A percentile compares a stretch with the other conserved stretches of the same genome.
Conservation (phyloP, 2,113 vertebrate species). For the Macquaria ambigua region DNA sequence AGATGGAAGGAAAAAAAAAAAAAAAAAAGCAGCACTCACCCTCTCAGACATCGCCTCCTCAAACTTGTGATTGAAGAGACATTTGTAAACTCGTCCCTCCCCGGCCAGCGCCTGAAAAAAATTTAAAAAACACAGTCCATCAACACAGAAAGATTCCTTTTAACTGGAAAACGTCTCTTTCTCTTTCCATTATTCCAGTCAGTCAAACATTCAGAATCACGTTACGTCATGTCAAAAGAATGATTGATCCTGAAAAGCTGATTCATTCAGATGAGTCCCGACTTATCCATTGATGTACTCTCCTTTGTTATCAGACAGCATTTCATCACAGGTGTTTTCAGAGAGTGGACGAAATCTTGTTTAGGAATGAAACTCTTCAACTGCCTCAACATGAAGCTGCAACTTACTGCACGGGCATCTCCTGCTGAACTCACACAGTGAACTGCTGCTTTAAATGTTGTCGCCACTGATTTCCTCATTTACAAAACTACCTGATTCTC, state of each 20-base stretch:
- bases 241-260: too few relatives aligned
- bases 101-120: conserved; percentile 91
- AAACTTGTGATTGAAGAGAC: conserved; percentile 98
- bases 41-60: conserved; percentile 96
- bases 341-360: not conserved
- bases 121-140: not conserved
- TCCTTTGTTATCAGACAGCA: not conserved
- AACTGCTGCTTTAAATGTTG: not conserved
- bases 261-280: too few relatives aligned
- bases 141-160: not conserved
- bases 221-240: not conserved
- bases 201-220: not conserved
- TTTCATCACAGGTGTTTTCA: not conserved
- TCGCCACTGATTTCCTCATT: not conserved
- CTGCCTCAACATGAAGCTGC: not conserved
- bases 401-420: too few relatives aligned
- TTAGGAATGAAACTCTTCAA: not conserved
- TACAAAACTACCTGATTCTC: not conserved
- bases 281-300: not conserved
- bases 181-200: too few relatives aligned
- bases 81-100: conserved; percentile 96
- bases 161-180: too few relatives aligned
- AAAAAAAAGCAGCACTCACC: conserved; percentile 73
- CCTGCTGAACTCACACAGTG: not conserved
- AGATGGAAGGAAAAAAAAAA: not conserved